Percentiles rank a stretch among this genome's conserved stretches.
Evolutionary conservation across 2,113 vertebrate species (phyloP).

Genomic region (Isurus oxyrinchus): DNA sequence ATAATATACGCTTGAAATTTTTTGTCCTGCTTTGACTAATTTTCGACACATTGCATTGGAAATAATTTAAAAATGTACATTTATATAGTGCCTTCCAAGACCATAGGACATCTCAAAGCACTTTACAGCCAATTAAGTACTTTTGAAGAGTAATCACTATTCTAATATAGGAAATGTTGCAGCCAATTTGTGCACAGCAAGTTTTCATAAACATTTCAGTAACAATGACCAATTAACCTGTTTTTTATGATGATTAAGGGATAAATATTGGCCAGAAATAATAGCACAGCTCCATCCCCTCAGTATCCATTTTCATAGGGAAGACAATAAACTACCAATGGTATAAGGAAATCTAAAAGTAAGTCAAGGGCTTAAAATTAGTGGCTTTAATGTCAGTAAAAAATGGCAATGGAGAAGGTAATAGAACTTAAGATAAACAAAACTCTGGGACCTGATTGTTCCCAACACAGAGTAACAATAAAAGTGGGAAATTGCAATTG

Average conservation of each 20-base stretch:
- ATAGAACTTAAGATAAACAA: neutral
- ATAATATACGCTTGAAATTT: neutral
- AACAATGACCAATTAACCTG: too few relatives aligned
- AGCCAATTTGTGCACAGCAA: too few relatives aligned
- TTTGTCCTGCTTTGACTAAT: neutral
- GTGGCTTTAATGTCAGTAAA: neutral
- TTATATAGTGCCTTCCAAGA: too few relatives aligned
- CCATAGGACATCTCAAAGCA: too few relatives aligned
- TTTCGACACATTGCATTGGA: neutral
- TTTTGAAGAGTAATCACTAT: too few relatives aligned
- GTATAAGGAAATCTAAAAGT: neutral
- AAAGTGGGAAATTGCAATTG: neutral
- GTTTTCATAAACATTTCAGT: too few relatives aligned
- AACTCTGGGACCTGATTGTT: neutral
- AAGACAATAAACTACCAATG: neutral
- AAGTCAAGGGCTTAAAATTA: neutral
- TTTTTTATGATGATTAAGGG: too few relatives aligned
- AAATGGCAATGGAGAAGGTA: neutral
- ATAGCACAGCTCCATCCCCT: neutral
- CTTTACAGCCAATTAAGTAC: too few relatives aligned
- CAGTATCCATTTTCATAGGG: neutral
- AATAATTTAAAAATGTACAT: neutral
- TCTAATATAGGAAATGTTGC: too few relatives aligned
- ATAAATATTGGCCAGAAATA: too few relatives aligned
- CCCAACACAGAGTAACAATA: neutral